phyloP scores from a whole-genome alignment of 2,888 invertebrate species.

The Meliscaeva auricollis region DNA sequence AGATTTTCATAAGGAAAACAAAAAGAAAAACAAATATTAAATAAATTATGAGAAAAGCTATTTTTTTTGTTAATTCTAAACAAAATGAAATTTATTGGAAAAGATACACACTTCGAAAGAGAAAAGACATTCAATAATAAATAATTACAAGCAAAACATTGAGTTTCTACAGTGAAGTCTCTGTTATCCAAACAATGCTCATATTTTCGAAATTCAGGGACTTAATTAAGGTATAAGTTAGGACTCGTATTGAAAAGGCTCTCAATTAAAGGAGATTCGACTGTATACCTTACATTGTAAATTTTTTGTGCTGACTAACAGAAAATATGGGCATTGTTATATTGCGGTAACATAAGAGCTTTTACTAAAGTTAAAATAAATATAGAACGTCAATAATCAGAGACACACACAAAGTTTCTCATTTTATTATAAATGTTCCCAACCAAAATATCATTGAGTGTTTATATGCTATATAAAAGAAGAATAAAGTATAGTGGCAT shows the following conservation, averaged over 20 bases:
- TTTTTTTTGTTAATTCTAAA: background rate
- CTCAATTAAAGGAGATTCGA: too few species aligned
- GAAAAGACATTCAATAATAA: conserved; percentile 1
- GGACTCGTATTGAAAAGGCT: too few species aligned
- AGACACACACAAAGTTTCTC: background rate
- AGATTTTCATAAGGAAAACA: conserved; percentile 7
- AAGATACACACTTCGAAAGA: conserved; percentile 7
- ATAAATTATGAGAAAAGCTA: conserved; percentile 2
- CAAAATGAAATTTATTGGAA: conserved; percentile 7
- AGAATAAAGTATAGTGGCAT: background rate
- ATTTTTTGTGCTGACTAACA: background rate
- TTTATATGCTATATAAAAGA: background rate
- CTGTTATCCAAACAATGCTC: background rate
- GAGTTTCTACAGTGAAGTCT: background rate
- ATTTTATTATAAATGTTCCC: background rate
- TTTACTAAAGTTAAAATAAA: background rate
- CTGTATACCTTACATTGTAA: too few species aligned
- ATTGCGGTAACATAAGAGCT: background rate
- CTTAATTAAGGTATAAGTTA: too few species aligned
- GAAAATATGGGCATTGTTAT: background rate
- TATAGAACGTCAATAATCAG: conserved; percentile 1
- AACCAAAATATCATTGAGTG: background rate
- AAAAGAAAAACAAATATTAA: background rate
- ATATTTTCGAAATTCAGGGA: too few species aligned
- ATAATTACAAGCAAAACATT: background rate